Percentiles rank a stretch among this genome's conserved stretches.
Evolutionary conservation across 1,140 invertebrate genomes (phyloP).

Genomic region (Mactra quadrangularis): DNA sequence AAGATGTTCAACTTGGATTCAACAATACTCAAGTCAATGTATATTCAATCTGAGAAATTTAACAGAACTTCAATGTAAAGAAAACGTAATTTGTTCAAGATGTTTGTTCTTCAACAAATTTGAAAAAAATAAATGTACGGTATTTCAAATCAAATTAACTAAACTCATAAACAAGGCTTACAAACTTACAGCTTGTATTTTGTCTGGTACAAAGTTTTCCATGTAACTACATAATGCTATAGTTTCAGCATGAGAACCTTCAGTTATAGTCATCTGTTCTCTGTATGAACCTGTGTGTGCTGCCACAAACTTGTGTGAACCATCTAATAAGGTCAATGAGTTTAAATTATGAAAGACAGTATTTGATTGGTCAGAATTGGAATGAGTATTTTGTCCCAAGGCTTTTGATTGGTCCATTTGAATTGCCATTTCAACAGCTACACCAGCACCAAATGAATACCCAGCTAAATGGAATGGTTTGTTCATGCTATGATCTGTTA

Average conservation of each 20-base stretch:
- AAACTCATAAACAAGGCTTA: too few relatives aligned
- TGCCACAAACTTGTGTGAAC: slow-evolving; percentile 94
- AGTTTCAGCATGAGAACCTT: slow-evolving; percentile 85
- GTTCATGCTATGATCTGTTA: slow-evolving; percentile 13
- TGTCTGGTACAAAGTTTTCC: slow-evolving; percentile 89
- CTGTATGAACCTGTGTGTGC: slow-evolving; percentile 87
- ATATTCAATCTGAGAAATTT: too few relatives aligned
- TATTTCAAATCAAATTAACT: too few relatives aligned
- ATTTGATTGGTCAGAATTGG: slow-evolving; percentile 82
- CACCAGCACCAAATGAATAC: slow-evolving; percentile 96
- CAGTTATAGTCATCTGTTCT: slow-evolving; percentile 71
- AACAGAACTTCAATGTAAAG: too few relatives aligned
- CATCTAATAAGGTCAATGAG: slow-evolving; percentile 90
- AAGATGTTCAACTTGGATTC: too few relatives aligned
- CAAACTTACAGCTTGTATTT: neutral
- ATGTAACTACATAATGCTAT: slow-evolving; percentile 92
- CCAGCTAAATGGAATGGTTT: slow-evolving; percentile 95
- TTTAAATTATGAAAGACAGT: slow-evolving; percentile 85
- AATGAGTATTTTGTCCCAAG: neutral
- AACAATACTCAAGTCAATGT: too few relatives aligned
- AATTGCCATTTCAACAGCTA: slow-evolving; percentile 97
- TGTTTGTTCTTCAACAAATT: too few relatives aligned
- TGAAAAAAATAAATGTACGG: too few relatives aligned
- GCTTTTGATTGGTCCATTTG: slow-evolving; percentile 85
- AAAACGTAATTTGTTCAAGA: too few relatives aligned